These are phyloP conservation scores for Canis aureus DNA, from an alignment of 2,113 vertebrate genomes.

Conservation along the genomic window DNA sequence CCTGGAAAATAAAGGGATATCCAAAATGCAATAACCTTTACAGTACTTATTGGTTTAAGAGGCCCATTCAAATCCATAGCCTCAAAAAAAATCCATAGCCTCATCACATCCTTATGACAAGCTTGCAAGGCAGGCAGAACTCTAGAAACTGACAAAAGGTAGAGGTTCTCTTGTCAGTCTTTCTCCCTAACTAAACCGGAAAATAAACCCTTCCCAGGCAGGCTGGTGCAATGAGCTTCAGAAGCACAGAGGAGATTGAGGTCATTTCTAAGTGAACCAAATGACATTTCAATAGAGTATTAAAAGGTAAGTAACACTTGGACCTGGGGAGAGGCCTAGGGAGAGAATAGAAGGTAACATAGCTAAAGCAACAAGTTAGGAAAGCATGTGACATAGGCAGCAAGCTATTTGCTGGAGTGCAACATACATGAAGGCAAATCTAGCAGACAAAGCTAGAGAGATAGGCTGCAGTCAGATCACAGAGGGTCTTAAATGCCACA, in stretches of 20 bases:
- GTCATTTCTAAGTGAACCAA: background rate
- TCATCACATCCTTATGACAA: constrained; percentile 34
- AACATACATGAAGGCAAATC: background rate
- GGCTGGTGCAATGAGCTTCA: background rate
- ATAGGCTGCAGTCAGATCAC: background rate
- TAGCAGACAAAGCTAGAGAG: background rate
- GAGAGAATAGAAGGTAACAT: constrained; percentile 4
- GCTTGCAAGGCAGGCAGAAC: background rate
- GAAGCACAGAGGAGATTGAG: background rate
- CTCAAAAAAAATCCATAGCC: background rate
- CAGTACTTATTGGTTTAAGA: background rate
- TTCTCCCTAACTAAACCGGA: background rate
- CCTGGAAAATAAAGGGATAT: background rate
- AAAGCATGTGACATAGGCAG: constrained; percentile 8
- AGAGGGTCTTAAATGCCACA: background rate
- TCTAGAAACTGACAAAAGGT: background rate
- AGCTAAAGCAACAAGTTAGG: constrained; percentile 10
- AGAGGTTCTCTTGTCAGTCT: background rate
- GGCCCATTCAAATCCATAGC: background rate
- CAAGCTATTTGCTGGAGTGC: constrained; percentile 20
- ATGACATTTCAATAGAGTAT: background rate
- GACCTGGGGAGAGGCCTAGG: background rate
- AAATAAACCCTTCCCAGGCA: background rate
- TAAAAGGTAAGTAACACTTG: background rate
- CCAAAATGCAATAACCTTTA: background rate